Base-by-base conservation (phyloP, 1,140 invertebrate species). In the Sipha flava region DNA sequence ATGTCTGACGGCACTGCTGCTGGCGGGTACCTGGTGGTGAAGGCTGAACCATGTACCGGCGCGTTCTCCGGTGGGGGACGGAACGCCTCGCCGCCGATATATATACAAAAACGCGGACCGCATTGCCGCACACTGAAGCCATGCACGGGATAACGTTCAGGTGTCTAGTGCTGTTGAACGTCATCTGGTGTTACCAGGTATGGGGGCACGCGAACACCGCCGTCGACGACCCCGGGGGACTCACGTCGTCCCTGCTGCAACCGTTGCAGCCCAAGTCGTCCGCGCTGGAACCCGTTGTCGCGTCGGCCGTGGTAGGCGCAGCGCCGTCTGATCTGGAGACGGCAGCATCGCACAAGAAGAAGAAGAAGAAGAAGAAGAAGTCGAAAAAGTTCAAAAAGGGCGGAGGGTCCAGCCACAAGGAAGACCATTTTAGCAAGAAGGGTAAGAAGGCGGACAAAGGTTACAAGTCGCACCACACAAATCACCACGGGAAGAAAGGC, bases 401-500 rank as follows among this genome's bases (percentile, higher is more conserved):
- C 40, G 83, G 85, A 70, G 73, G 81, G 2, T 2, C 77, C 7
- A 72, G 70, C 23, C 75, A 90, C 73, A 88, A 90, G 81, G 84
- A 87, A 7, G 87, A 89, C 72, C 88, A 89, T 75, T 88, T 89
- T 80, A 84, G 85, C 66, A 86, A 85, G 34, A 85, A 90, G 31
- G 90, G 90, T 0, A 87, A 89, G 10, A 90, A 91, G 82, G 88
- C 85, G 0, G 86, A 88, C 47, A 87, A 88, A 72, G 86, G 87
- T 0, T 86, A 88, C 84, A 88, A 89, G 80, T 84, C 88, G 2
- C 86, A 90, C 64, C 90, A 91, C 82, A 87, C 89, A 52, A 87
- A 90, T 82, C 88, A 90, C 80, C 89, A 91, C 81, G 90, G 90
- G 1, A 87, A 90, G 21, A 90, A 91, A 83, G 90, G 89, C 12